A percentile compares a stretch with the other conserved stretches of the same genome.
Conservation (phyloP, 2,888 invertebrate genomes). For the Julus scanicus region DNA sequence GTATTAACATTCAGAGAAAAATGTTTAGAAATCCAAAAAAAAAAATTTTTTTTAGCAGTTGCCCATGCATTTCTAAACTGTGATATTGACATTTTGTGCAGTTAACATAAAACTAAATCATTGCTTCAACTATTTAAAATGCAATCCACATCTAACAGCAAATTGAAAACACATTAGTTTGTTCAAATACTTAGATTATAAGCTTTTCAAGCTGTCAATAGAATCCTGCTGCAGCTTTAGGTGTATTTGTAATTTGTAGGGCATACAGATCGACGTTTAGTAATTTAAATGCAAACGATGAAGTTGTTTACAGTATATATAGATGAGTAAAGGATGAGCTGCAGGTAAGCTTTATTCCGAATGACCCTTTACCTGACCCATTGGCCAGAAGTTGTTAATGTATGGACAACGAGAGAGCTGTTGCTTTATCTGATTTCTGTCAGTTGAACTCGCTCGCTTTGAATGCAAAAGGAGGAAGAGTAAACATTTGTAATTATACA, state of each 20-base stretch:
- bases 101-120: not conserved
- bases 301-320: not conserved
- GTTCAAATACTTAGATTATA: not conserved
- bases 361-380: slow-evolving; percentile 9
- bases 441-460: not conserved
- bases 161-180: not conserved
- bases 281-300: not conserved
- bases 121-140: not conserved
- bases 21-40: too few species aligned
- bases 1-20: too few species aligned
- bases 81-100: too few species aligned
- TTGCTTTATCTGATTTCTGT: slow-evolving; percentile 32
- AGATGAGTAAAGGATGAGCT: not conserved
- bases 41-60: too few species aligned
- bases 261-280: not conserved
- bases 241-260: not conserved
- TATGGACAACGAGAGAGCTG: slow-evolving; percentile 40
- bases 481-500: slow-evolving; percentile 45
- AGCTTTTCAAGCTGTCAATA: not conserved
- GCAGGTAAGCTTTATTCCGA: not conserved
- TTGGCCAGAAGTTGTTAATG: slow-evolving; percentile 19
- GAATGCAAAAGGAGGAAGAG: slow-evolving; percentile 3
- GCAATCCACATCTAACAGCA: not conserved
- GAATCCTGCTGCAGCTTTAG: not conserved
- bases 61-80: too few species aligned